phyloP scores from a whole-genome alignment of 1,140 invertebrate genomes.

The Ruditapes philippinarum region DNA sequence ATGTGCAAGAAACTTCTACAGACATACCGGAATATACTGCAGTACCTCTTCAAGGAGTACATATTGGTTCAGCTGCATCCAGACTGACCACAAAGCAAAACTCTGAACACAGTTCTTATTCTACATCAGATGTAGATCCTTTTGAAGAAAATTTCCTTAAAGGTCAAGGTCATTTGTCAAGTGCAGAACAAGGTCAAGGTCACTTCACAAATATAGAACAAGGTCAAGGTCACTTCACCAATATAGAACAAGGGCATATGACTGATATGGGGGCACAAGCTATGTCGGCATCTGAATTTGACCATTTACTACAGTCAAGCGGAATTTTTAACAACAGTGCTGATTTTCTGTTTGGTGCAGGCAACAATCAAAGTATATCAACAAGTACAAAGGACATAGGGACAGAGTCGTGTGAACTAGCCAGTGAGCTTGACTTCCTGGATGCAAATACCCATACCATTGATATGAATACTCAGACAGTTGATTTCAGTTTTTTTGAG shows the following conservation, averaged over 20 bases:
- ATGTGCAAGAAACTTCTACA: not conserved
- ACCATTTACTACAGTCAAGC: constrained; percentile 48
- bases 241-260: not conserved
- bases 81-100: not conserved
- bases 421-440: constrained; percentile 6
- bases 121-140: too few relatives aligned
- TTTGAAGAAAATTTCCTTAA: too few relatives aligned
- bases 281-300: constrained; percentile 65
- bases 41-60: not conserved
- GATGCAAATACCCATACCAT: constrained; percentile 7
- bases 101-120: not conserved
- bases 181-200: not conserved
- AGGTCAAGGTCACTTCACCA: too few relatives aligned
- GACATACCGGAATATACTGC: not conserved
- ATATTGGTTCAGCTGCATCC: not conserved
- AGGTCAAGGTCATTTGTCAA: not conserved
- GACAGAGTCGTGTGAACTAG: not conserved
- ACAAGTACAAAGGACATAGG: not conserved
- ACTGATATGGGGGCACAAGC: constrained; percentile 51
- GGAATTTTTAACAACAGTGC: constrained; percentile 31
- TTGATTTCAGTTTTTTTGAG: constrained; percentile 53
- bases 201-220: not conserved
- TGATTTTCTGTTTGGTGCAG: constrained; percentile 10
- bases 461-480: constrained; percentile 64
- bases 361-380: not conserved